These are phyloP conservation scores for Pollenia griseotomentosa DNA, from an alignment of 2,888 invertebrate species.

Conservation along the genomic window DNA sequence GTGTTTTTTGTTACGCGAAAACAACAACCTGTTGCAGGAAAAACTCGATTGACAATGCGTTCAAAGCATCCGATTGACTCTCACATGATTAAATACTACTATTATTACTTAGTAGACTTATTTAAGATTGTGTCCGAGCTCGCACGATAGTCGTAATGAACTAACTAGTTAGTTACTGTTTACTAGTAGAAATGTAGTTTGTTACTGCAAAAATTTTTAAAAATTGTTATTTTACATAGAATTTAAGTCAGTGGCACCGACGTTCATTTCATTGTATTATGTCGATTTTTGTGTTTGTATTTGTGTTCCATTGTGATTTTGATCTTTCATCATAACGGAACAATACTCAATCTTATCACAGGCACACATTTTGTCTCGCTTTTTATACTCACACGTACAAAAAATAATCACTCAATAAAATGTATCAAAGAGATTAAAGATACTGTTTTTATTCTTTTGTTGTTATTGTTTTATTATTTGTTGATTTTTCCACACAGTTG, in stretches of 20 bases:
- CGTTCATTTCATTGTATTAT: conserved; percentile 31
- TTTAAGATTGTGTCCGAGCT: conserved; percentile 59
- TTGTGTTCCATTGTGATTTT: conserved; percentile 35
- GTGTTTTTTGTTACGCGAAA: conserved; percentile 22
- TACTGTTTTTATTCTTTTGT: conserved; percentile 6
- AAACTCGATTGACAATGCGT: conserved; percentile 44
- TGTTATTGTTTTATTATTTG: not conserved
- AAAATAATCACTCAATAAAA: conserved; percentile 66
- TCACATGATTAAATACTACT: conserved; percentile 43
- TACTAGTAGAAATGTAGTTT: conserved; percentile 16
- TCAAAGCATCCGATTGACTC: conserved; percentile 49
- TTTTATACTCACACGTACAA: not conserved
- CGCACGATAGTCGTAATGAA: conserved; percentile 53
- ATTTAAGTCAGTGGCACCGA: conserved; percentile 23
- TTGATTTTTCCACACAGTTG: not conserved
- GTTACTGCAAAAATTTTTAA: conserved; percentile 33
- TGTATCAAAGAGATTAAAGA: conserved; percentile 44
- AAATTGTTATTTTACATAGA: conserved; percentile 30
- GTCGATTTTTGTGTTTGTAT: conserved; percentile 3
- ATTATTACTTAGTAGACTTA: conserved; percentile 31
- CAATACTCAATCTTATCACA: conserved; percentile 63
- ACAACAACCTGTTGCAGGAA: conserved; percentile 50
- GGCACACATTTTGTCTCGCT: conserved; percentile 41
- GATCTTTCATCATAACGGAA: conserved; percentile 34
- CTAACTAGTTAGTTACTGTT: conserved; percentile 16